These are phyloP conservation scores for Galaxias olidus DNA, from an alignment of 2,797 vertebrate genomes.

Conservation along the genomic window DNA sequence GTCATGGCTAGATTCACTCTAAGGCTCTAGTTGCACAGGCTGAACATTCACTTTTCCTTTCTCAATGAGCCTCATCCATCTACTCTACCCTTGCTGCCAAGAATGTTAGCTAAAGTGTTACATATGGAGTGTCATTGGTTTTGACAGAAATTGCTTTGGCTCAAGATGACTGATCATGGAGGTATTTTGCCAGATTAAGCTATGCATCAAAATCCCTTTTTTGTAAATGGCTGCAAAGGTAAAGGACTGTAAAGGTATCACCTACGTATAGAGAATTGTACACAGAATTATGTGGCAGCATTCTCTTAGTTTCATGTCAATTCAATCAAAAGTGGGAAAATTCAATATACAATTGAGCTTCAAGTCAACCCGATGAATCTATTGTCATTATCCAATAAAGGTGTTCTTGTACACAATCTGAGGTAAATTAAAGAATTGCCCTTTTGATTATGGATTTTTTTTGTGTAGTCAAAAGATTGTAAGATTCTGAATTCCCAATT, in stretches of 20 bases:
- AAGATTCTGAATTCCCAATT: too few relatives aligned
- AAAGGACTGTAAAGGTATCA: neutral
- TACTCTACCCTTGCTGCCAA: conserved; percentile 2
- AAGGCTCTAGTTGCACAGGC: neutral
- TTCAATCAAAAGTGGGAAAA: neutral
- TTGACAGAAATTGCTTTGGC: conserved; percentile 1
- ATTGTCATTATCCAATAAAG: too few relatives aligned
- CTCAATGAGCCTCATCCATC: conserved; percentile 28
- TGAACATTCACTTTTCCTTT: conserved; percentile 3
- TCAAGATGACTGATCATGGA: conserved; percentile 9
- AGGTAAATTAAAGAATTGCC: too few relatives aligned
- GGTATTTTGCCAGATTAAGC: conserved; percentile 10
- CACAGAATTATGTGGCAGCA: neutral
- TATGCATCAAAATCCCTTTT: conserved; percentile 9
- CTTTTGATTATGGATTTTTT: too few relatives aligned
- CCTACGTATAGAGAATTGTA: neutral
- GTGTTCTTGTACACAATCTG: too few relatives aligned
- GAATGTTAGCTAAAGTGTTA: neutral
- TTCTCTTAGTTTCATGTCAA: conserved; percentile 7
- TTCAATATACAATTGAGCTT: neutral
- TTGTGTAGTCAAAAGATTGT: too few relatives aligned
- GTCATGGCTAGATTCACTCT: conserved; percentile 14
- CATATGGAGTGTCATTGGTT: neutral
- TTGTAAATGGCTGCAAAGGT: neutral
- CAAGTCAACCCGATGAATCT: neutral